Percentiles rank a stretch among this genome's conserved stretches.
Evolutionary conservation across 2,113 vertebrate genomes (phyloP).

Genomic region (Furnarius figulus): DNA sequence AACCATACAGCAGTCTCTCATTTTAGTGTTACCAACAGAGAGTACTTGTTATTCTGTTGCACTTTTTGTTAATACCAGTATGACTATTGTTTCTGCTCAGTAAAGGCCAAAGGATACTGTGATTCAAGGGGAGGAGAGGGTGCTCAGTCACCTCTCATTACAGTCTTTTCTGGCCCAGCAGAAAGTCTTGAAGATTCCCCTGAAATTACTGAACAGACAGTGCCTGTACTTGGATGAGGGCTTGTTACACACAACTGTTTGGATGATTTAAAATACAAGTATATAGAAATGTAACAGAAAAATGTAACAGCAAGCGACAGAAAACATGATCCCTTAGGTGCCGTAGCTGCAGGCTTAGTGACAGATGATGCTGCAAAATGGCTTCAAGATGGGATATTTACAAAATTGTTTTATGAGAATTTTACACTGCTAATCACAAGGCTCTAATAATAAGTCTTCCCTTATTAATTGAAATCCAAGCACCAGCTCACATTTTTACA

Average conservation of each 20-base stretch:
- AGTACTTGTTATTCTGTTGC: background rate
- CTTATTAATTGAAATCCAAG: slow-evolving; percentile 67
- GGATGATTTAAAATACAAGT: slow-evolving; percentile 30
- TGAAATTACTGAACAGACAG: background rate
- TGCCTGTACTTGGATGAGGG: background rate
- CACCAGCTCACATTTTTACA: slow-evolving; percentile 37
- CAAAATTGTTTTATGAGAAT: slow-evolving; percentile 64
- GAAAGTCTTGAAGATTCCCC: background rate
- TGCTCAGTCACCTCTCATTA: background rate
- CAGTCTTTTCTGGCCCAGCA: background rate
- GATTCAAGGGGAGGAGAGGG: background rate
- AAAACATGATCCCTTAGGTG: slow-evolving; percentile 63
- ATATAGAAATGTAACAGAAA: slow-evolving; percentile 5
- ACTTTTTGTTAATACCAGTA: background rate
- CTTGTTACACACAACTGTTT: background rate
- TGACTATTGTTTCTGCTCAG: background rate
- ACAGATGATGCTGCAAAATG: slow-evolving; percentile 51
- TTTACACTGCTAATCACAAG: slow-evolving; percentile 59
- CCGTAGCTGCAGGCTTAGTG: slow-evolving; percentile 51
- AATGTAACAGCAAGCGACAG: slow-evolving; percentile 26
- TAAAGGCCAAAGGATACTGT: background rate
- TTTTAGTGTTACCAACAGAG: background rate
- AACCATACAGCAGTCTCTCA: background rate
- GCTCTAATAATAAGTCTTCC: slow-evolving; percentile 65
- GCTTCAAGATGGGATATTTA: slow-evolving; percentile 57